These are phyloP conservation scores for Spheniscus humboldti DNA, from an alignment of 2,797 vertebrate genomes.

Conservation along the genomic window DNA sequence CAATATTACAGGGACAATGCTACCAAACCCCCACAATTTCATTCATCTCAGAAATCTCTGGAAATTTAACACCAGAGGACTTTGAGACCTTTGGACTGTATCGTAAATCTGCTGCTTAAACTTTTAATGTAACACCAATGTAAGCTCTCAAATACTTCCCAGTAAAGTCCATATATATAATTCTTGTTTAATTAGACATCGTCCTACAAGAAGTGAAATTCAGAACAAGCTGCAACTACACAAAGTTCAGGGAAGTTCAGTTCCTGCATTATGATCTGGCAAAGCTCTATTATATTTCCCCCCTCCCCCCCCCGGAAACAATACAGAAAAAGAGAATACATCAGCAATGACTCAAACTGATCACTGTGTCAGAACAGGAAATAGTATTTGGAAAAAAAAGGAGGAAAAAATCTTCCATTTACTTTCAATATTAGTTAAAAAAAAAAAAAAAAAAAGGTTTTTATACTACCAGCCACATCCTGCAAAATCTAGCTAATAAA, in stretches of 20 bases:
- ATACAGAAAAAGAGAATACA: background rate
- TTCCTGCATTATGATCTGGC: background rate
- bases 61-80: slow-evolving; percentile 7
- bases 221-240: background rate
- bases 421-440: background rate
- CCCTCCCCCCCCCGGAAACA: background rate
- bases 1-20: slow-evolving; percentile 25
- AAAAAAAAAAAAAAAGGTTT: background rate
- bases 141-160: background rate
- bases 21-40: background rate
- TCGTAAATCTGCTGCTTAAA: slow-evolving; percentile 11
- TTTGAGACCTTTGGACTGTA: background rate
- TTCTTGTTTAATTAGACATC: background rate
- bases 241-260: slow-evolving; percentile 2
- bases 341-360: background rate
- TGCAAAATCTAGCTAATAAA: slow-evolving; percentile 18
- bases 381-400: background rate
- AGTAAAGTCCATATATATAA: background rate
- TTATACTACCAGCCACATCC: background rate
- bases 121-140: background rate
- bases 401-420: background rate
- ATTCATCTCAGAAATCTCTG: background rate
- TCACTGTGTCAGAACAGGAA: slow-evolving; percentile 10
- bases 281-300: background rate
- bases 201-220: background rate